A percentile compares a stretch with the other conserved stretches of the same genome.
Conservation (phyloP, 2,888 invertebrate species). For the Caenorhabditis sp. region DNA sequence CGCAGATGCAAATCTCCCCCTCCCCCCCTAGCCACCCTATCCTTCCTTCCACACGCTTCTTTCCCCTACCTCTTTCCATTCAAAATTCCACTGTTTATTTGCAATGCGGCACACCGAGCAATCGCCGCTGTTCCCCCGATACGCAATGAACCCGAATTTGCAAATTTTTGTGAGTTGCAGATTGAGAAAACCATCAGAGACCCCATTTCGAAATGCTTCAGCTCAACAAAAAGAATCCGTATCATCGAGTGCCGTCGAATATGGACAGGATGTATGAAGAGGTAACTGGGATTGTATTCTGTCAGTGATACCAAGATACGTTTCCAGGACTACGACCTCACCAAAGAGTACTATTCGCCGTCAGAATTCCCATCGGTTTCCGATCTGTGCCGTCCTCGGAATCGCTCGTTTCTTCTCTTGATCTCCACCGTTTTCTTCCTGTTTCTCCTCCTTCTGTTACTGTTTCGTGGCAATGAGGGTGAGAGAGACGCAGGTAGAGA, state of each 20-base stretch:
- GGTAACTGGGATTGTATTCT: no score
- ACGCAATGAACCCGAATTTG: slow-evolving; percentile 54
- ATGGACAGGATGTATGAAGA: slow-evolving; percentile 35
- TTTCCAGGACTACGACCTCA: slow-evolving; percentile 30
- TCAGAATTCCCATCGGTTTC: slow-evolving; percentile 12
- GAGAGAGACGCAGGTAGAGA: slow-evolving; percentile 32
- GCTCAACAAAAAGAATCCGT: slow-evolving; percentile 27
- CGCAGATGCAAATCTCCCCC: background rate
- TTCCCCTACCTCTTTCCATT: background rate
- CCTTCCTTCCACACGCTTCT: no score
- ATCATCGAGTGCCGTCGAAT: slow-evolving; percentile 32
- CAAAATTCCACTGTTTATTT: background rate
- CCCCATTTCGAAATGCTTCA: no score
- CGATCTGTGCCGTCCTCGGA: slow-evolving; percentile 14
- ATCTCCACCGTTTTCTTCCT: slow-evolving; percentile 27
- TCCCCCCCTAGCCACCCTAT: background rate
- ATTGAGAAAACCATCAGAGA: no score
- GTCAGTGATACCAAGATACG: no score
- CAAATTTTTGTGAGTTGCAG: slow-evolving; percentile 48
- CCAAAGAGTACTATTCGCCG: slow-evolving; percentile 27
- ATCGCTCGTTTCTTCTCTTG: slow-evolving; percentile 15
- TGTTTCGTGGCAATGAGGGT: slow-evolving; percentile 57
- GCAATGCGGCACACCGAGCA: slow-evolving; percentile 32
- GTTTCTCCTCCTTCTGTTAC: slow-evolving; percentile 37
- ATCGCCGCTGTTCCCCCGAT: slow-evolving; percentile 33